Percentiles rank a stretch among this genome's conserved stretches.
Evolutionary conservation across 2,888 invertebrate genomes (phyloP).

Genomic region (Notodonta dromedarius): DNA sequence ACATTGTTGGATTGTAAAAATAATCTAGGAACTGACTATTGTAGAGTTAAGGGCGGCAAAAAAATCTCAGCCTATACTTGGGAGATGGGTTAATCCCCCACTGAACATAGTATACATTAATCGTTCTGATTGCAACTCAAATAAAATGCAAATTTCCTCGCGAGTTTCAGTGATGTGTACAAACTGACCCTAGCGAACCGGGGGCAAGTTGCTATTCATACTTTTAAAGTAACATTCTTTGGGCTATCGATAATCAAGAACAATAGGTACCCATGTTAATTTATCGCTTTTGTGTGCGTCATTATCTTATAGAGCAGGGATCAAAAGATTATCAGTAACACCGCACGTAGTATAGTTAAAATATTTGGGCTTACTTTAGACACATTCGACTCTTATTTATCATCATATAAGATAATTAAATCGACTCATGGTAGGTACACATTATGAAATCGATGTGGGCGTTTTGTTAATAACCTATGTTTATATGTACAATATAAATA

Average conservation of each 20-base stretch:
- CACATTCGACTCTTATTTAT: background rate
- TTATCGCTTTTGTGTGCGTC: background rate
- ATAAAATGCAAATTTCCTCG: too few relatives aligned
- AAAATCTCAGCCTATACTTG: too few relatives aligned
- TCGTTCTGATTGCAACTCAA: too few relatives aligned
- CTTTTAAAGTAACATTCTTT: background rate
- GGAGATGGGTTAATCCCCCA: too few relatives aligned
- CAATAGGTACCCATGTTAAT: background rate
- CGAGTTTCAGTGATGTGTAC: too few relatives aligned
- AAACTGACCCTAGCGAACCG: too few relatives aligned
- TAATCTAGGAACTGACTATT: too few relatives aligned
- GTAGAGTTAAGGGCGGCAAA: too few relatives aligned
- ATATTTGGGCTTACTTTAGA: background rate
- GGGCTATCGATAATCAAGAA: background rate
- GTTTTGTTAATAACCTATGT: background rate
- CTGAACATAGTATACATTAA: too few relatives aligned
- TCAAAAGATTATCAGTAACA: conserved; percentile 22
- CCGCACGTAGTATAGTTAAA: conserved; percentile 7
- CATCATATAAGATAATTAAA: background rate
- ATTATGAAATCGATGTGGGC: background rate
- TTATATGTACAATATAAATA: too few relatives aligned
- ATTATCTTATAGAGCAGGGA: conserved; percentile 20
- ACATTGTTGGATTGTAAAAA: too few relatives aligned
- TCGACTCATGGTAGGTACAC: background rate
- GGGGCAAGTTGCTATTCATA: too few relatives aligned